Evolutionary conservation across 2,113 vertebrate species (phyloP).

Genomic region (Xiphophorus maculatus): DNA sequence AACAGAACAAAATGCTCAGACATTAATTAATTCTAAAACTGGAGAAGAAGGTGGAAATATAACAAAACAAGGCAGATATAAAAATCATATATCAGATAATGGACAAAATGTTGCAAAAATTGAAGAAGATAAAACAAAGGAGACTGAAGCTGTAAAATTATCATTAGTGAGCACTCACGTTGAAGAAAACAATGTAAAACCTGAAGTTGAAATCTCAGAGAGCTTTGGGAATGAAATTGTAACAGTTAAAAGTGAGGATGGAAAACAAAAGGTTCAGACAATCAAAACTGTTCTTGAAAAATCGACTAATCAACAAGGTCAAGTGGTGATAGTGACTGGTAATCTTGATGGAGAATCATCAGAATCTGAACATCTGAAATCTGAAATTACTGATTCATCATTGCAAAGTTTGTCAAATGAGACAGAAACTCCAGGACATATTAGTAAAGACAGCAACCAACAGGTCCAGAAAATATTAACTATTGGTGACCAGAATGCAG

Average conservation of each 20-base stretch:
- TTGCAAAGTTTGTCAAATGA: not conserved
- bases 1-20: not conserved
- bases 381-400: not conserved
- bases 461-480: not conserved
- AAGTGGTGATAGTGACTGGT: not conserved
- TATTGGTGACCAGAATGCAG: not conserved
- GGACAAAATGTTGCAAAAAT: not conserved
- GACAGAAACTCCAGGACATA: fast-evolving
- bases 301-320: not conserved
- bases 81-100: conserved; percentile 1
- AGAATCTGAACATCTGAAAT: not conserved
- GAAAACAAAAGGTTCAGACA: not conserved
- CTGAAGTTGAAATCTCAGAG: conserved; percentile 12
- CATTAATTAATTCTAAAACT: conserved; percentile 6
- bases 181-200: not conserved
- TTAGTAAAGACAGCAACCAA: not conserved
- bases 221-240: not conserved
- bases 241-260: not conserved
- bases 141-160: not conserved
- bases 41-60: not conserved
- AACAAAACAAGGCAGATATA: not conserved
- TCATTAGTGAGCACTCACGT: too few species aligned
- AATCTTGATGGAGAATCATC: not conserved
- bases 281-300: too few species aligned
- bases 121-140: not conserved